phyloP scores from a whole-genome alignment of 2,888 invertebrate genomes.

The Sceliomorpha sp. region DNA sequence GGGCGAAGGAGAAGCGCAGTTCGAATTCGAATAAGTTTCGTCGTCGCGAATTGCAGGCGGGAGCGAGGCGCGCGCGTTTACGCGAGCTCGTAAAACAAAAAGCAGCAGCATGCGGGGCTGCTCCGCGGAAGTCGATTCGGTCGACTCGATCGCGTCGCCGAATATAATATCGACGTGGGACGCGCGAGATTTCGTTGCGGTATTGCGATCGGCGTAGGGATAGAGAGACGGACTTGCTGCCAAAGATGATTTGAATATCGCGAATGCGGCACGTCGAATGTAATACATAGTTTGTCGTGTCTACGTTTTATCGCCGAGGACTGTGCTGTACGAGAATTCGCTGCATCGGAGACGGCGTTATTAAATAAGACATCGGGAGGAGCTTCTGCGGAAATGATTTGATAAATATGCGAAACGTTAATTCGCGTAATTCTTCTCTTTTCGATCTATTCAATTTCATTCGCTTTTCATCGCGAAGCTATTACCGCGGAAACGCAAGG shows the following conservation, averaged over 20 bases:
- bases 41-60: constrained; percentile 1
- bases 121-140: constrained; percentile 28
- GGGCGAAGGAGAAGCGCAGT: background rate
- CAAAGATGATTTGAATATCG: constrained; percentile 50
- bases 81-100: constrained; percentile 39
- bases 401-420: too few species aligned
- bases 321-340: constrained; percentile 3
- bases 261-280: constrained; percentile 35
- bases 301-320: constrained; percentile 40
- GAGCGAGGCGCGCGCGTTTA: constrained; percentile 17
- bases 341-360: constrained; percentile 18
- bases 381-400: too few species aligned
- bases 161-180: constrained; percentile 30
- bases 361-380: constrained; percentile 29
- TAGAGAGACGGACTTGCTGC: constrained; percentile 6
- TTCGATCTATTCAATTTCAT: too few species aligned
- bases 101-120: constrained; percentile 16
- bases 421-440: too few species aligned
- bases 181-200: constrained; percentile 33
- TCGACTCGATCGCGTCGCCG: constrained; percentile 2
- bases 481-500: too few species aligned
- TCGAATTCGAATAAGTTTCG: constrained; percentile 6
- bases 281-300: constrained; percentile 39
- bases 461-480: too few species aligned
- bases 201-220: constrained; percentile 23